Conservation (phyloP, 1,140 invertebrate species). For the Gryon sp. region DNA sequence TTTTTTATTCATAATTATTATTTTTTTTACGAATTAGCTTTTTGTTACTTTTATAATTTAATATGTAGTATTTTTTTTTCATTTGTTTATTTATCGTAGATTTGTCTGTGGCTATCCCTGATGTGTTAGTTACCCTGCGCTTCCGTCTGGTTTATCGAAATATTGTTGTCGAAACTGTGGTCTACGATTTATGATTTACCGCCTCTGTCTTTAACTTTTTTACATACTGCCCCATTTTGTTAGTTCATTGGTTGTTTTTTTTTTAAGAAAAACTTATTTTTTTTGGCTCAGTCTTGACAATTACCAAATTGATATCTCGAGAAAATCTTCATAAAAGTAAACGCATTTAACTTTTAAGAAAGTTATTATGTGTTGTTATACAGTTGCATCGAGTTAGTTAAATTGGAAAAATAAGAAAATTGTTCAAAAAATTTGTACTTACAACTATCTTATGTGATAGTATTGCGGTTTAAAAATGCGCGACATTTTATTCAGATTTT, state of each 20-base stretch:
- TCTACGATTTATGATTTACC: constrained; percentile 70
- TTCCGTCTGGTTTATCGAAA: constrained; percentile 80
- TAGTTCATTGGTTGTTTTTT: background rate
- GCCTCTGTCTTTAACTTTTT: constrained; percentile 36
- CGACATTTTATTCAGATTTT: constrained; percentile 28
- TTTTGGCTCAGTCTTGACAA: constrained; percentile 42
- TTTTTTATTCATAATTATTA: constrained; percentile 42
- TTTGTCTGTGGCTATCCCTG: constrained; percentile 80
- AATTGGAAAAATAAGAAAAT: background rate
- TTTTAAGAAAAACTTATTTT: constrained; percentile 16
- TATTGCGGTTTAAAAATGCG: background rate
- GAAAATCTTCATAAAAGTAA: constrained; percentile 9
- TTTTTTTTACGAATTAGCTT: constrained; percentile 67
- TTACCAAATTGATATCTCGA: constrained; percentile 33
- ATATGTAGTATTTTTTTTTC: constrained; percentile 74
- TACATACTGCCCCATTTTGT: constrained; percentile 13
- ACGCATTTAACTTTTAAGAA: background rate
- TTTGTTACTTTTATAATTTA: constrained; percentile 76
- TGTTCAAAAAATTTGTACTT: constrained; percentile 25
- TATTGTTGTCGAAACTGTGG: constrained; percentile 77
- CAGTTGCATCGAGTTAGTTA: background rate
- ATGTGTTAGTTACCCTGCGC: constrained; percentile 80
- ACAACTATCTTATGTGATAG: constrained; percentile 1
- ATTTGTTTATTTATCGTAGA: constrained; percentile 78
- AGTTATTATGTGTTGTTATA: background rate